phyloP scores from a whole-genome alignment of 1,140 invertebrate genomes.

The Coenobita brevimanus region DNA sequence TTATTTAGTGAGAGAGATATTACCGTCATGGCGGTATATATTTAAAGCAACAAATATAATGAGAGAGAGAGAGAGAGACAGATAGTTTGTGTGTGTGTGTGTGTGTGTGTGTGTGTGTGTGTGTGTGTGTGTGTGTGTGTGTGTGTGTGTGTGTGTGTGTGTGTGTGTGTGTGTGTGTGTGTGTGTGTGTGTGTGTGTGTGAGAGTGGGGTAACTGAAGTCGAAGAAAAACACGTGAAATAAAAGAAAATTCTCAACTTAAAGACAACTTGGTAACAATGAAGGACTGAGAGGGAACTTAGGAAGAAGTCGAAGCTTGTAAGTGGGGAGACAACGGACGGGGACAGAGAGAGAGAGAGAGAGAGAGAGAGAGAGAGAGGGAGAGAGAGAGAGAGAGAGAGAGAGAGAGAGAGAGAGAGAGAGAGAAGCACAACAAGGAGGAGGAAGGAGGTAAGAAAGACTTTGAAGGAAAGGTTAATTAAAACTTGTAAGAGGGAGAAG shows the following conservation, averaged over 20 bases:
- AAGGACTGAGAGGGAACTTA: neutral
- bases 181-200: neutral
- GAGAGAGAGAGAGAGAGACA: too few species aligned
- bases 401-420: neutral
- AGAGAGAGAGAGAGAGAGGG: neutral
- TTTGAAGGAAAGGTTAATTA: too few species aligned
- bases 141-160: conserved; percentile 31
- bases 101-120: neutral
- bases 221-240: neutral
- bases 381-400: neutral
- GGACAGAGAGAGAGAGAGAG: too few species aligned
- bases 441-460: too few species aligned
- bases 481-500: too few species aligned
- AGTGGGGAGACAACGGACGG: too few species aligned
- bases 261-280: neutral
- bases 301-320: neutral
- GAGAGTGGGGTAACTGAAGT: neutral
- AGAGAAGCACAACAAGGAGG: too few species aligned
- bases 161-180: conserved; percentile 6
- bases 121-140: conserved; percentile 14
- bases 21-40: too few species aligned
- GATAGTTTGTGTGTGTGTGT: too few species aligned
- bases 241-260: too few species aligned
- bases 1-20: too few species aligned
- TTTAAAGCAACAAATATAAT: too few species aligned